Conservation (phyloP, 1,140 invertebrate genomes). For the Papilio machaon region DNA sequence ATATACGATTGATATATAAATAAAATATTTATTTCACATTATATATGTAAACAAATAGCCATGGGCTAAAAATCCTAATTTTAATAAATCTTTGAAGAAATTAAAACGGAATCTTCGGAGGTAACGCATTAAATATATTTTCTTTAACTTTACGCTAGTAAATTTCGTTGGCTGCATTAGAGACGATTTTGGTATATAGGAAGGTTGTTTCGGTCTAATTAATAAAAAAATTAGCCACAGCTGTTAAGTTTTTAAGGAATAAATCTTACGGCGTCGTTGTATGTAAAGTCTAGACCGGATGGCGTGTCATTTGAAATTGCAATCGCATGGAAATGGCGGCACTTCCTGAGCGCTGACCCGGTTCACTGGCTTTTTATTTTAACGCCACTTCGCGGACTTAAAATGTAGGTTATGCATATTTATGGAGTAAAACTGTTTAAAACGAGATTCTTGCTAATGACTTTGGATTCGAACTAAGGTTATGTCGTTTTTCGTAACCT, state of each 20-base stretch:
- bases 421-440: neutral
- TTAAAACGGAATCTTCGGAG: too few relatives aligned
- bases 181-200: neutral
- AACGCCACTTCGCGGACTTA: neutral
- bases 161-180: neutral
- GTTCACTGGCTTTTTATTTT: constrained; percentile 46
- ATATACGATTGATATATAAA: neutral
- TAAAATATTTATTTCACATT: neutral
- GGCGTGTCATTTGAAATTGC: constrained; percentile 62
- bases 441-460: neutral
- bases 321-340: constrained; percentile 66
- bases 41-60: too few relatives aligned
- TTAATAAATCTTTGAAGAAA: too few relatives aligned
- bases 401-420: constrained; percentile 19
- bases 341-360: constrained; percentile 67
- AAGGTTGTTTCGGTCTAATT: neutral
- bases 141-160: neutral
- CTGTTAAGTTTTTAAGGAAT: neutral
- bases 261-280: neutral
- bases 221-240: neutral
- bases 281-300: constrained; percentile 61
- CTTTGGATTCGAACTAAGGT: neutral
- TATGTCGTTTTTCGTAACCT: neutral
- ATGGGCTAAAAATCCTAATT: too few relatives aligned
- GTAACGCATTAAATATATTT: neutral